Evolutionary conservation across 2,888 invertebrate genomes (phyloP), one percentile per base, ranked within the genome.

Genomic region (Falcaria lacertinaria): DNA sequence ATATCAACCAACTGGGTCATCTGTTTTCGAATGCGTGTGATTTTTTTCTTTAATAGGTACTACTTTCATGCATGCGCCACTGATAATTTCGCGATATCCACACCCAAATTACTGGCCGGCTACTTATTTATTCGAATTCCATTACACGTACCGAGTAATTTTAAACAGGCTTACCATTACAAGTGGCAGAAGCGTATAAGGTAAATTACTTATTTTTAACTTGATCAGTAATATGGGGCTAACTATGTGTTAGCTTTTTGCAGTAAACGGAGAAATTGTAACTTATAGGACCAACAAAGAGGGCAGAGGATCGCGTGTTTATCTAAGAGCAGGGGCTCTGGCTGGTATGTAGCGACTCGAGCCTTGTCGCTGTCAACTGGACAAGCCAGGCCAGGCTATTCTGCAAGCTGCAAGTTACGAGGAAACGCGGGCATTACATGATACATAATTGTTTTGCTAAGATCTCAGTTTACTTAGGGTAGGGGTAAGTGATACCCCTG

Each of bases 21-120:
- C 63, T 78, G 74, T 75, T 80, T 79, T 77, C 71, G 72, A 77
- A 76, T 65, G 69, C 82, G 82, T 82, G 83, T 79, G 84, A 84
- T 77, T 74, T 77, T n/a, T 71, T 64, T 11, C 28, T 58, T 49
- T 54, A 50, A 61, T 57, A 63, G 59, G n/a, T n/a, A n/a, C n/a
- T 67, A 77, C 77, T 81, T 80, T 83, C 80, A 74, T 79, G 66
- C 60, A 59, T 60, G 50, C 53, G 51, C 54, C 52, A 17, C 19
- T 43, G 37, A 41, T 46, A 41, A 41, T 46, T 52, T 56, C 52
- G 38, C 44, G 39, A 48, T 41, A 39, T 54, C 52, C 47, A 37
- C 50, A 51, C 15, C 22, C 15, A 15, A 22, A 15, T 34, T 15
- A 36, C 14, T 14, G 28, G 28, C 11, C 11, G 11, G 22, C 22